phyloP scores from a whole-genome alignment of 2,113 vertebrate species.

The Pollimyrus isidori region DNA sequence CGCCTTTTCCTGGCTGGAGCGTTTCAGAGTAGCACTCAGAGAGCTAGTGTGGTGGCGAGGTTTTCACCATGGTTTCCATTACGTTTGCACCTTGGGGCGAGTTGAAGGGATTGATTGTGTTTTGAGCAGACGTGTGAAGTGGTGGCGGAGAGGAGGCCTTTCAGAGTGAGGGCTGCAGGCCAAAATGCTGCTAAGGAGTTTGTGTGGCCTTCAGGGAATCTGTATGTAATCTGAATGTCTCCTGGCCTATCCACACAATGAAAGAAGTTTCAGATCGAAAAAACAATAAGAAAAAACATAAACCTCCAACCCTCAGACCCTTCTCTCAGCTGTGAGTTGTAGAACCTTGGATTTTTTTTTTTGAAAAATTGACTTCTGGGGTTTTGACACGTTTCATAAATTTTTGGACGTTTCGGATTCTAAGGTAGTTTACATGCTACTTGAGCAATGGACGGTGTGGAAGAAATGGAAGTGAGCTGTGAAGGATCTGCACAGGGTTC shows the following conservation, averaged over 20 bases:
- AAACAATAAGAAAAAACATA: background rate
- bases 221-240: background rate
- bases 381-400: background rate
- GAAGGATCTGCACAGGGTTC: background rate
- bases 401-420: background rate
- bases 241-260: background rate
- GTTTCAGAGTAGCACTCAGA: background rate
- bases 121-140: background rate
- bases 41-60: background rate
- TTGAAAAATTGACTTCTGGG: background rate
- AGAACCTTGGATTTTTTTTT: background rate
- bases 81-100: background rate
- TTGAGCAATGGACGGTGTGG: background rate
- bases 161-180: background rate
- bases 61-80: background rate
- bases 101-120: background rate
- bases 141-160: background rate
- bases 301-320: too few relatives aligned
- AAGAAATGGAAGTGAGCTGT: background rate
- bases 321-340: background rate
- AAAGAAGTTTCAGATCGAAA: background rate
- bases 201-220: background rate
- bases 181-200: background rate
- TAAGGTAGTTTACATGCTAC: background rate
- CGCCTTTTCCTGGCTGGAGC: background rate